These are phyloP conservation scores for Catocala fraxini DNA, from an alignment of 2,888 invertebrate genomes.

Conservation along the genomic window DNA sequence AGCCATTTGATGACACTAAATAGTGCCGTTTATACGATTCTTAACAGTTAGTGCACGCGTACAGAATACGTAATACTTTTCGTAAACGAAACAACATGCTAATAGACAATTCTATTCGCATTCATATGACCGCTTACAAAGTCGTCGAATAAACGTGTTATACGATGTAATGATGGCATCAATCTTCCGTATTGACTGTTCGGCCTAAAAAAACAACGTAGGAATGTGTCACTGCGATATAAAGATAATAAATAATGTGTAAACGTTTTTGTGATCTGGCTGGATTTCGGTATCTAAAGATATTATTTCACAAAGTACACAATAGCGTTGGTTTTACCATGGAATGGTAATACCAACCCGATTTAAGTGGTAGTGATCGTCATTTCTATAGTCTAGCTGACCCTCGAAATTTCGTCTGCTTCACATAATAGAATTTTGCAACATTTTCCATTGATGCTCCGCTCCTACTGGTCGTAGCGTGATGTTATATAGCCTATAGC, in stretches of 20 bases:
- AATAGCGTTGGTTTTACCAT: no score
- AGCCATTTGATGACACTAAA: conserved; percentile 13
- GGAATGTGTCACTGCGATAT: background rate
- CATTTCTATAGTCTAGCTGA: no score
- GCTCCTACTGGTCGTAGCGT: no score
- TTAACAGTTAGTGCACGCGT: conserved; percentile 13
- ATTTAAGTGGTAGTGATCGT: no score
- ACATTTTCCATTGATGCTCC: no score
- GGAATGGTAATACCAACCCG: no score
- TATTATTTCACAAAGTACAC: no score
- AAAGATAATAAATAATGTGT: background rate
- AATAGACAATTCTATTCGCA: conserved; percentile 18
- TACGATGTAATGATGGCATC: conserved; percentile 4
- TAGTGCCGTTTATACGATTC: conserved; percentile 11
- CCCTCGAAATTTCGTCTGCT: no score
- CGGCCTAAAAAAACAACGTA: conserved; percentile 2
- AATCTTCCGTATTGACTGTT: conserved; percentile 6
- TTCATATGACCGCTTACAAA: conserved; percentile 9
- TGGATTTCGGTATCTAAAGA: no score
- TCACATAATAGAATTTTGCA: no score
- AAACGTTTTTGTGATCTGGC: no score
- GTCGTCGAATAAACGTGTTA: conserved; percentile 19
- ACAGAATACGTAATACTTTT: conserved; percentile 3
- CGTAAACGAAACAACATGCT: background rate
- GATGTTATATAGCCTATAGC: no score